A percentile compares a stretch with the other conserved stretches of the same genome.
Evolutionary conservation across 2,797 vertebrate genomes (phyloP).

Genomic region (Momotus momota): DNA sequence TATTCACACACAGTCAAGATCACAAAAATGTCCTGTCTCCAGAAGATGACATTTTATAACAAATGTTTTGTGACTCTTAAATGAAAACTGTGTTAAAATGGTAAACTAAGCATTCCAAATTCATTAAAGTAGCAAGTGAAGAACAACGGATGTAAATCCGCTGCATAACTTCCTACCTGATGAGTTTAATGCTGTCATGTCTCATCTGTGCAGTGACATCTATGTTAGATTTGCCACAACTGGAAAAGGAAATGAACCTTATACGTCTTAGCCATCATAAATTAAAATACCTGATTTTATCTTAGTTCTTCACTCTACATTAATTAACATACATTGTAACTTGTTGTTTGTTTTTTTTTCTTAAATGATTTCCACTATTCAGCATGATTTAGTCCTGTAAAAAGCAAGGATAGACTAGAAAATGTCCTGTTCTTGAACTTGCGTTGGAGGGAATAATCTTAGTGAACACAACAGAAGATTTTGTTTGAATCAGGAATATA

Average conservation of each 20-base stretch:
- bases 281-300: background rate
- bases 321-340: background rate
- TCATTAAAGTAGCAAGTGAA: background rate
- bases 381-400: background rate
- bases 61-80: background rate
- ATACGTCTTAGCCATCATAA: background rate
- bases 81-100: background rate
- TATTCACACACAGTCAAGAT: background rate
- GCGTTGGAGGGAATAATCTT: background rate
- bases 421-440: background rate
- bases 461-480: background rate
- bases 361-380: background rate
- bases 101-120: background rate
- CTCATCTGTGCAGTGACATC: background rate
- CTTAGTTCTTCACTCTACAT: background rate
- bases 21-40: background rate
- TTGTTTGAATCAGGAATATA: background rate
- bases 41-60: background rate
- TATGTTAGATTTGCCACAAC: background rate
- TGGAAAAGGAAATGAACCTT: background rate
- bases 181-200: background rate
- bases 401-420: background rate
- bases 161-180: background rate
- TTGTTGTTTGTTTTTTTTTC: background rate
- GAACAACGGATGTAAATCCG: background rate